These are phyloP conservation scores for Nasonovia ribisnigri DNA, from an alignment of 2,888 invertebrate genomes.

Conservation along the genomic window DNA sequence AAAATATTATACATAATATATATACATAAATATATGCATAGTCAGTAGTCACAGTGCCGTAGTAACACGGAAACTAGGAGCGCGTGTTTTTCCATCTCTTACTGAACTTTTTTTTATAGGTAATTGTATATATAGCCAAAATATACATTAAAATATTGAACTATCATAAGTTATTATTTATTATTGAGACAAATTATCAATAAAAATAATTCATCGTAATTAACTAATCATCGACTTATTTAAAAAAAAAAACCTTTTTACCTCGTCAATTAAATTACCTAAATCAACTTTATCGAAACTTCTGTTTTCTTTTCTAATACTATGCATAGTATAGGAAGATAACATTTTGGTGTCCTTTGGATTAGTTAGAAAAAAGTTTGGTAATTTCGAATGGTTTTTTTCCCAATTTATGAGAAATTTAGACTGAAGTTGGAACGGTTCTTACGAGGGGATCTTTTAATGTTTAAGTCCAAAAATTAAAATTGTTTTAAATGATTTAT, in stretches of 20 bases:
- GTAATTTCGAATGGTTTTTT: neutral
- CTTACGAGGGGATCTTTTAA: neutral
- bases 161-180: no score
- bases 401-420: neutral
- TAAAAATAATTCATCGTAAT: neutral
- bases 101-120: neutral
- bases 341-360: neutral
- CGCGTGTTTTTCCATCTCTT: neutral
- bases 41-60: neutral
- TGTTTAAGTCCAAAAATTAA: neutral
- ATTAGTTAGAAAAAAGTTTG: neutral
- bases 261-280: neutral
- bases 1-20: neutral
- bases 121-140: neutral
- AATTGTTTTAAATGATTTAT: neutral
- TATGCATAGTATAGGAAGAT: neutral
- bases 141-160: no score
- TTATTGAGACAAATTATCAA: neutral
- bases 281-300: neutral
- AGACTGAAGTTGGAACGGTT: neutral
- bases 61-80: neutral
- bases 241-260: neutral
- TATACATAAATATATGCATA: neutral
- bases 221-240: neutral
- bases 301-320: neutral